Evolutionary conservation across 2,113 vertebrate genomes (phyloP).

Genomic region (Entomyzon cyanotis): DNA sequence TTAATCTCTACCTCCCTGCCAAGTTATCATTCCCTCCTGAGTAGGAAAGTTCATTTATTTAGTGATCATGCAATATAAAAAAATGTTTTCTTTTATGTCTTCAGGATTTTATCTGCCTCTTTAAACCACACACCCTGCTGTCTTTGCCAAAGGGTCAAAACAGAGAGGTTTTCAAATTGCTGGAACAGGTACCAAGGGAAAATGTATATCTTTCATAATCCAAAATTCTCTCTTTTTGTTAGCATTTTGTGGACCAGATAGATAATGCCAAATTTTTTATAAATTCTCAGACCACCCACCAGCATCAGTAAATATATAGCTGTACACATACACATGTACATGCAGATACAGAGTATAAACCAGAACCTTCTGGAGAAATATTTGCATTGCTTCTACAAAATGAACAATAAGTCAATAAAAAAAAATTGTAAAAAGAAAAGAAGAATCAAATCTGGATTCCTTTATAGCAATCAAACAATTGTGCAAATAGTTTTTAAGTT

Average conservation of each 20-base stretch:
- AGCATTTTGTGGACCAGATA: background rate
- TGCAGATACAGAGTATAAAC: background rate
- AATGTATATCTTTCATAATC: background rate
- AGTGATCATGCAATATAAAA: background rate
- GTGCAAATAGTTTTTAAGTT: background rate
- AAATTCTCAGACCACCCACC: background rate
- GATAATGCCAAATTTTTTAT: background rate
- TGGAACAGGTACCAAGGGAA: background rate
- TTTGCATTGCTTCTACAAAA: background rate
- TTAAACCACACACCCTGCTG: background rate
- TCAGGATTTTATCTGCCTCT: background rate
- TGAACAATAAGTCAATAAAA: background rate
- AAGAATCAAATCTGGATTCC: background rate
- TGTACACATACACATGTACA: background rate
- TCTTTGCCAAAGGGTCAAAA: background rate
- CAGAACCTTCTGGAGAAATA: background rate
- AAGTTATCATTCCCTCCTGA: slow-evolving; percentile 22
- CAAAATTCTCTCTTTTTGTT: background rate
- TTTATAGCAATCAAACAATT: background rate
- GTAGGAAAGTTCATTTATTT: slow-evolving; percentile 27
- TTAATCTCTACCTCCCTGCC: background rate
- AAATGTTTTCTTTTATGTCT: slow-evolving; percentile 7
- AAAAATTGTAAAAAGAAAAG: background rate
- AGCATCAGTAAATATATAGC: background rate
- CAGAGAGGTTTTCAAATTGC: background rate